Conservation (phyloP, 2,797 vertebrate species). For the Vultur gryphus region DNA sequence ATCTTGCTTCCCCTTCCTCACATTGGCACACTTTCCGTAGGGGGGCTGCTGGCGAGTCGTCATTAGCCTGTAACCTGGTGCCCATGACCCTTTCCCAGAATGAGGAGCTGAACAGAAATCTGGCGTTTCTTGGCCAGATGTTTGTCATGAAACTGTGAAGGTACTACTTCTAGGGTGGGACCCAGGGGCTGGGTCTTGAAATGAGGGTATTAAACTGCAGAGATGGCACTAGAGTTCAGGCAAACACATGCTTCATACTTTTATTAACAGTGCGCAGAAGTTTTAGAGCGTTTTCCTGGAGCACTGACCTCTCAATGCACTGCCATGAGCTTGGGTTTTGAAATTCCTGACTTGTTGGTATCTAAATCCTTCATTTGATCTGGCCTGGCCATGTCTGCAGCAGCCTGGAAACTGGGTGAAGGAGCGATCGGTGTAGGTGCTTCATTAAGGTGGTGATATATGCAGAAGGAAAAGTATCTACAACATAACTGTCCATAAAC, state of each 20-base stretch:
- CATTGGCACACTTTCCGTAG: background rate
- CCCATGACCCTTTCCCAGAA: background rate
- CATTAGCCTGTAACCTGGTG: background rate
- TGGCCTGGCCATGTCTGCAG: background rate
- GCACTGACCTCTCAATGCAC: background rate
- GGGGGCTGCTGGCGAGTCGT: too few relatives aligned
- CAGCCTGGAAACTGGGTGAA: background rate
- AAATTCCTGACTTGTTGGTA: background rate
- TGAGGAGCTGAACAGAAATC: background rate
- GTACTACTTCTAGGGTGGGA: background rate
- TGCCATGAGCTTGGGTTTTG: background rate
- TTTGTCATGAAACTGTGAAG: background rate
- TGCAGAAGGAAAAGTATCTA: background rate
- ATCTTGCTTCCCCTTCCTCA: background rate
- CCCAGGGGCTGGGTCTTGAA: background rate
- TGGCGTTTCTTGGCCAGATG: background rate
- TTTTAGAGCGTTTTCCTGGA: background rate
- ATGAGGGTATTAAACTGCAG: background rate
- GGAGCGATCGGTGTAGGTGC: background rate
- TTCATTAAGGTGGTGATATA: background rate
- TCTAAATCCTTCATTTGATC: background rate
- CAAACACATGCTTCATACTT: background rate
- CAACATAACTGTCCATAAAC: background rate
- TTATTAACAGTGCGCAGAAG: background rate
- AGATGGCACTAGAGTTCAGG: background rate